phyloP scores from a whole-genome alignment of 2,113 vertebrate genomes.

The Origma solitaria region DNA sequence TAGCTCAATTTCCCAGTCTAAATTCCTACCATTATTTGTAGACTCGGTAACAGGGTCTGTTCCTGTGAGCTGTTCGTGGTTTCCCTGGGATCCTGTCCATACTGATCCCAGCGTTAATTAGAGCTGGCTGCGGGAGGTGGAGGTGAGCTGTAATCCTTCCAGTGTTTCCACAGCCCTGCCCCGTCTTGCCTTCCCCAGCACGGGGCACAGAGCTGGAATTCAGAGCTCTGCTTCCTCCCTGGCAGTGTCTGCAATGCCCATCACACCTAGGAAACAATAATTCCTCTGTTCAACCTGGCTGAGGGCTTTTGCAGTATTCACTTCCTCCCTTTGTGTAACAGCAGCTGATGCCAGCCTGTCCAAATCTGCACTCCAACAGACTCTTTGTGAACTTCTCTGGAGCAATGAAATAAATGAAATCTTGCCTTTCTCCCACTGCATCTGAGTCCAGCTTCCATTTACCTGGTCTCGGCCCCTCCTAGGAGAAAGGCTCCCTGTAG shows the following conservation, averaged over 20 bases:
- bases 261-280: neutral
- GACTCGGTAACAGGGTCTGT: neutral
- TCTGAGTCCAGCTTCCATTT: neutral
- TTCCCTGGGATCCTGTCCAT: neutral
- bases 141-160: neutral
- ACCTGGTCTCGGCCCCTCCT: neutral
- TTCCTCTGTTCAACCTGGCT: neutral
- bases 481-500: neutral
- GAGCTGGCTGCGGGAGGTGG: neutral
- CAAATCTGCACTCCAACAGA: neutral
- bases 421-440: neutral
- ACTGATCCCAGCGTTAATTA: neutral
- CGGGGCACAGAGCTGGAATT: neutral
- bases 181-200: neutral
- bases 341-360: neutral
- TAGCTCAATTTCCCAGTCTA: neutral
- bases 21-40: neutral
- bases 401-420: neutral
- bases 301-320: neutral
- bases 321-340: neutral
- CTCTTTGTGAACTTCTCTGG: neutral
- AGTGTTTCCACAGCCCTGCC: neutral
- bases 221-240: neutral
- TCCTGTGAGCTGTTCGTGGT: neutral
- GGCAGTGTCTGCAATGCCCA: neutral